Percentiles rank a stretch among this genome's conserved stretches.
phyloP scores from a whole-genome alignment of 2,797 vertebrate species.

The Scleropages formosus region DNA sequence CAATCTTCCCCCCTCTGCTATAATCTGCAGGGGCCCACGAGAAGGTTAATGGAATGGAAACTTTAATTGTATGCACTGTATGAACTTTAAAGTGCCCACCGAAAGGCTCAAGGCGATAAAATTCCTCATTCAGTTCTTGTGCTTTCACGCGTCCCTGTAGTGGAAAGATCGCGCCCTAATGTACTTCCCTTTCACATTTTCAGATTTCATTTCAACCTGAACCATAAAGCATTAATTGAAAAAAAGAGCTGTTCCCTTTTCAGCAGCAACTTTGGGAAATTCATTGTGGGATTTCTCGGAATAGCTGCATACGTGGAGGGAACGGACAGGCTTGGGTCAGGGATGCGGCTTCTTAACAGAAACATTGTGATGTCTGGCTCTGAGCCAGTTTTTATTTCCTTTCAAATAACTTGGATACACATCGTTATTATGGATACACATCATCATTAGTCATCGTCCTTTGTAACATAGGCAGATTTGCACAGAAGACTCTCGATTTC shows the following conservation, averaged over 20 bases:
- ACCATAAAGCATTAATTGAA: constrained; percentile 19
- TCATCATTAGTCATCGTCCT: too few species aligned
- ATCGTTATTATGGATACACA: too few species aligned
- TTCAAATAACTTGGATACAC: too few species aligned
- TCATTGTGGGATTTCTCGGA: not conserved
- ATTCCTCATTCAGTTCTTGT: constrained; percentile 12
- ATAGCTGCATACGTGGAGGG: not conserved
- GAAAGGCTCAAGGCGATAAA: constrained; percentile 26
- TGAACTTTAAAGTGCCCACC: constrained; percentile 29
- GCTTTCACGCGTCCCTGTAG: constrained; percentile 15
- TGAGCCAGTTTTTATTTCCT: too few species aligned
- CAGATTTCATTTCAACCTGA: constrained; percentile 7
- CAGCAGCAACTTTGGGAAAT: not conserved
- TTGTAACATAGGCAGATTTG: too few species aligned
- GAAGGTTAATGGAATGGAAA: constrained; percentile 38
- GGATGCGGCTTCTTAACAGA: not conserved
- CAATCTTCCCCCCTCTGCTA: not conserved
- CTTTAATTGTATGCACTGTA: constrained; percentile 31
- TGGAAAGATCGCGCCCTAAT: not conserved
- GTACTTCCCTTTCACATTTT: not conserved
- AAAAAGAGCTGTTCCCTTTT: constrained; percentile 8
- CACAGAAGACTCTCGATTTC: too few species aligned
- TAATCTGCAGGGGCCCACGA: not conserved
- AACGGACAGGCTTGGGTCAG: not conserved
- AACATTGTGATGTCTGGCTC: too few species aligned